Percentiles rank a stretch among this genome's conserved stretches.
Conservation (phyloP, 2,113 vertebrate genomes). For the Acrocephalus kingi region DNA sequence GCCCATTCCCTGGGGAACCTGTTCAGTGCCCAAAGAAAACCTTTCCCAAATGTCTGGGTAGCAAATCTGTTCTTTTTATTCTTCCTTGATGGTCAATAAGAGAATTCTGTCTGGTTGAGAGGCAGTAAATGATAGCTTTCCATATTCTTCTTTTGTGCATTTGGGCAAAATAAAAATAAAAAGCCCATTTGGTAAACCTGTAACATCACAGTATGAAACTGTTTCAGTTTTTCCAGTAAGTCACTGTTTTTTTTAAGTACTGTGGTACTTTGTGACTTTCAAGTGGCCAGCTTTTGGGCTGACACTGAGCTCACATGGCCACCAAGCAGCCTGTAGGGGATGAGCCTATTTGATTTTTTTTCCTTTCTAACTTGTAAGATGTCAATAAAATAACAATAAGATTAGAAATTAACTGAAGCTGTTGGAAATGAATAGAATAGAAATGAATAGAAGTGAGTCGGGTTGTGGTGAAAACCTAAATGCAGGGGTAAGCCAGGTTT, state of each 20-base stretch:
- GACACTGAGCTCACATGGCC: fast-evolving
- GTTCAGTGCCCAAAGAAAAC: neutral
- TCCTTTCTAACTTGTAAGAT: neutral
- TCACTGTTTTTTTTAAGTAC: neutral
- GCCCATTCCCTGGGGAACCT: neutral
- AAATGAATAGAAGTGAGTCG: neutral
- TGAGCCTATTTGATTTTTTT: neutral
- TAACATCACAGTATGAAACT: neutral
- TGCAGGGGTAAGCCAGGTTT: neutral
- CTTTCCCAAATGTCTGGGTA: neutral
- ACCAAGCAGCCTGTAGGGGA: neutral
- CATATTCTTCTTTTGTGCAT: neutral
- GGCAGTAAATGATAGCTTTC: neutral
- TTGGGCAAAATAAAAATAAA: neutral
- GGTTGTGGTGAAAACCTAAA: neutral
- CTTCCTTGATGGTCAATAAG: neutral
- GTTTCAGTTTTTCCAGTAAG: neutral
- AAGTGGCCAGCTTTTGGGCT: neutral
- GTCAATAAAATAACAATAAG: neutral
- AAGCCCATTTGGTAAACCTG: neutral
- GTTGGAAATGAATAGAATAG: neutral
- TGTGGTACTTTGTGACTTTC: neutral
- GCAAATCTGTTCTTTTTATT: neutral
- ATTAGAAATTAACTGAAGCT: neutral
- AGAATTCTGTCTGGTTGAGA: neutral